Base-by-base conservation (phyloP, 1,140 invertebrate species). In the Aphaenogaster rudis region DNA sequence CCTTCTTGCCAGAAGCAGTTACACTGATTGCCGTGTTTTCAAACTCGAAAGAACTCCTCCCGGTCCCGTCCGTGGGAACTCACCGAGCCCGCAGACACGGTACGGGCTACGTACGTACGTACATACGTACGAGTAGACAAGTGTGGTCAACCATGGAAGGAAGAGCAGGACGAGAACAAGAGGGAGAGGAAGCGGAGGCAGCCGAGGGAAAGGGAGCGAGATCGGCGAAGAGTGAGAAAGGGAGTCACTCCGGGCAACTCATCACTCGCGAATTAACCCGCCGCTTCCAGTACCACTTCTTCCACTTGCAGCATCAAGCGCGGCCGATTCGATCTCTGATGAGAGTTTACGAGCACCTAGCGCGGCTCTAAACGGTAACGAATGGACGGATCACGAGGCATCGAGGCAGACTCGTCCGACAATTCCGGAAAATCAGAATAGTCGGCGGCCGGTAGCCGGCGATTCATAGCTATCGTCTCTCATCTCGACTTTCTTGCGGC, bases 1-100 rank as follows among this genome's bases (percentile, higher is more conserved):
- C 90, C 86, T 91, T 92, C 86, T 91, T 89, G 91, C 92, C 93
- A 92, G 93, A 92, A 93, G 94, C 91, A 93, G 93, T 94, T 94
- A 94, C 91, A 92, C 93, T 94, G 94, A 94, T 94, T 94, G 94
- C 94, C 92, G 94, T 93, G 93, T 94, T 94, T 94, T 94, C 93
- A 94, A 94, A 93, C 92, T 94, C 93, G 93, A 93, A 93, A 93
- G 92, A 94, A 94, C 93, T 93, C 91, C 93, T 92, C 93, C 92
- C 91, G 93, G 80, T 84, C 88, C 90, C 90, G 90, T 93, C 92
- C 93, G 94, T 94, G 94, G 94, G 94, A 95, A 95, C 93, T 77
- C 91, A 50, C 50, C 71, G 92, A 85, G 89, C 59, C 91, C 89
- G 90, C 92, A 92, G 91, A 94, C 91, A 90, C 48, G n/a, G 88